phyloP scores from a whole-genome alignment of 2,888 invertebrate genomes.

The Malacosoma neustria region DNA sequence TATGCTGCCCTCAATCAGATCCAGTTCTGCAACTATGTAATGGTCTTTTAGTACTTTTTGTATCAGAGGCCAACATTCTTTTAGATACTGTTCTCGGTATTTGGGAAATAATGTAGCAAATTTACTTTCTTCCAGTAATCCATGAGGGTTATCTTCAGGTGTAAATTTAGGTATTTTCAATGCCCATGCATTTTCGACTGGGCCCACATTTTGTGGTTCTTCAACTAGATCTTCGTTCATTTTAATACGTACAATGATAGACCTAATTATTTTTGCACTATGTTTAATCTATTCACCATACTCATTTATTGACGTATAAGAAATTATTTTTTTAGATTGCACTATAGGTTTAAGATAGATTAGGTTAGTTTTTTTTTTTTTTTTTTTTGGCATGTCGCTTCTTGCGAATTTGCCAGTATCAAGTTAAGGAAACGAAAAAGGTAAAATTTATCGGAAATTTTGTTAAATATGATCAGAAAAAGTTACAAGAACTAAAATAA shows the following conservation, averaged over 20 bases:
- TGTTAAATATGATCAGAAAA: no score
- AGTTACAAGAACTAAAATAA: no score
- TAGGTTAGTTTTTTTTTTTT: no score
- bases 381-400: no score
- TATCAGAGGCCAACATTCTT: constrained; percentile 96
- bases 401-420: no score
- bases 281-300: no score
- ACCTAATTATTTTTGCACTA: no score
- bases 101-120: constrained; percentile 98
- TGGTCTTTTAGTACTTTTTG: constrained; percentile 88
- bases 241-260: constrained; percentile 1
- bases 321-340: no score
- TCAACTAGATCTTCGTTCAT: constrained; percentile 36
- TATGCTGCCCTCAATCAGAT: constrained; percentile 95
- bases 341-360: no score
- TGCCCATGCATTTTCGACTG: constrained; percentile 90
- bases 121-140: constrained; percentile 93
- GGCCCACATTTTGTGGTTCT: constrained; percentile 53
- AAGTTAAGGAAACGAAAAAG: no score
- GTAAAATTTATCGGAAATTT: no score
- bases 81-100: constrained; percentile 96
- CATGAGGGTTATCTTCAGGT: constrained; percentile 90
- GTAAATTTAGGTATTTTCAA: constrained; percentile 91
- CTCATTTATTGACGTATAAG: no score
- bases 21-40: constrained; percentile 89